Percentiles rank a stretch among this genome's conserved stretches.
Conservation (phyloP, 2,888 invertebrate genomes). For the Caenorhabditis angaria region DNA sequence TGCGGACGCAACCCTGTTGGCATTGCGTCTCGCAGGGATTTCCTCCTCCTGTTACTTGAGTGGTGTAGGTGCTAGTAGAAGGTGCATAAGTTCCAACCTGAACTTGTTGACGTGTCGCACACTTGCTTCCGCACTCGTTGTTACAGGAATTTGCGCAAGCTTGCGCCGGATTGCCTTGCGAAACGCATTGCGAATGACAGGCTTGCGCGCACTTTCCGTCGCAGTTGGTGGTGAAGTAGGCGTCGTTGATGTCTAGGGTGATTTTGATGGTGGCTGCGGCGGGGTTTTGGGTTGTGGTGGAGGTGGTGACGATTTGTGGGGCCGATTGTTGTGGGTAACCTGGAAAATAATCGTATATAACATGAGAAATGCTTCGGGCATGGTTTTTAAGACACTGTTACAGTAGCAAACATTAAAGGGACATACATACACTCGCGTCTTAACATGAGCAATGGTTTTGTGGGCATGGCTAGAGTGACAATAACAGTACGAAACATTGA, state of each 20-base stretch:
- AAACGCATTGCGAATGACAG: conserved; percentile 53
- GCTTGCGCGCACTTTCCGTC: conserved; percentile 46
- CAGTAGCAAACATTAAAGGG: too few relatives aligned
- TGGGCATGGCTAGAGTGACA: too few relatives aligned
- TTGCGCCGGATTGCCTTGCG: conserved; percentile 47
- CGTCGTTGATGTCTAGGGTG: conserved; percentile 51
- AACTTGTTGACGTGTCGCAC: conserved; percentile 24
- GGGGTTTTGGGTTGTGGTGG: not conserved
- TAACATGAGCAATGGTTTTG: too few relatives aligned
- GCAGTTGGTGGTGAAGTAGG: conserved; percentile 50
- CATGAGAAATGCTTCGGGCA: too few relatives aligned
- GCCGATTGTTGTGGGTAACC: too few relatives aligned
- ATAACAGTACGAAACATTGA: too few relatives aligned
- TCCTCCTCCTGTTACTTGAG: too few relatives aligned
- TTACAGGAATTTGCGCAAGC: conserved; percentile 44
- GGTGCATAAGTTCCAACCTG: too few relatives aligned
- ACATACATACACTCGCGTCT: too few relatives aligned
- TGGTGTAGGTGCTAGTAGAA: too few relatives aligned
- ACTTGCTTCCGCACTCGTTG: conserved; percentile 40
- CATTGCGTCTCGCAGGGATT: conserved; percentile 40
- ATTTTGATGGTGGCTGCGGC: conserved; percentile 33
- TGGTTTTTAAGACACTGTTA: too few relatives aligned
- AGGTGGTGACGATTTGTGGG: not conserved
- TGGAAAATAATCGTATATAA: too few relatives aligned
- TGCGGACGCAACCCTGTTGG: conserved; percentile 33